phyloP scores from a whole-genome alignment of 2,113 vertebrate genomes.

The Indicator maculatus region DNA sequence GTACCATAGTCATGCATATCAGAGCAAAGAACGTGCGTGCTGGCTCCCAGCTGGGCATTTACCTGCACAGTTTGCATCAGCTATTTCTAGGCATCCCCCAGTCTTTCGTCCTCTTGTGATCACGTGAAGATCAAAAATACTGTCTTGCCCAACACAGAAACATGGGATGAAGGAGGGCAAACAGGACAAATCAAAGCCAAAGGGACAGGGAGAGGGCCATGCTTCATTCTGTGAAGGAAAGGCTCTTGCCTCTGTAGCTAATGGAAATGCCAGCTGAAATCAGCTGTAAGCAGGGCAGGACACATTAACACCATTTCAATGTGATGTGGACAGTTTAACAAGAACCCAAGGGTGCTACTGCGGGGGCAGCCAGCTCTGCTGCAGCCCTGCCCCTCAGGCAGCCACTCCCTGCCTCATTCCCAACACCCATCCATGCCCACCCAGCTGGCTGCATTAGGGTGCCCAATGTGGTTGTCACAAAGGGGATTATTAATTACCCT shows the following conservation, averaged over 20 bases:
- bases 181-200: background rate
- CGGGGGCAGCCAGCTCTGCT: background rate
- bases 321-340: background rate
- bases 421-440: background rate
- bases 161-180: background rate
- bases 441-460: background rate
- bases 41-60: background rate
- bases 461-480: background rate
- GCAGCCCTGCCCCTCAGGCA: background rate
- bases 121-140: background rate
- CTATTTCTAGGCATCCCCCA: background rate
- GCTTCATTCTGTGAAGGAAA: background rate
- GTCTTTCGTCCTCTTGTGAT: background rate
- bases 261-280: background rate
- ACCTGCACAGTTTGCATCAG: background rate
- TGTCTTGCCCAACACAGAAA: background rate
- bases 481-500: too few species aligned
- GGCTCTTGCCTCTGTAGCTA: background rate
- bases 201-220: background rate
- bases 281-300: background rate
- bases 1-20: background rate
- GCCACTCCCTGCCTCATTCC: rapidly evolving
- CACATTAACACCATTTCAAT: background rate
- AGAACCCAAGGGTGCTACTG: background rate
- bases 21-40: background rate